Base-by-base conservation (phyloP, 2,113 vertebrate genomes). In the Nothobranchius furzeri region DNA sequence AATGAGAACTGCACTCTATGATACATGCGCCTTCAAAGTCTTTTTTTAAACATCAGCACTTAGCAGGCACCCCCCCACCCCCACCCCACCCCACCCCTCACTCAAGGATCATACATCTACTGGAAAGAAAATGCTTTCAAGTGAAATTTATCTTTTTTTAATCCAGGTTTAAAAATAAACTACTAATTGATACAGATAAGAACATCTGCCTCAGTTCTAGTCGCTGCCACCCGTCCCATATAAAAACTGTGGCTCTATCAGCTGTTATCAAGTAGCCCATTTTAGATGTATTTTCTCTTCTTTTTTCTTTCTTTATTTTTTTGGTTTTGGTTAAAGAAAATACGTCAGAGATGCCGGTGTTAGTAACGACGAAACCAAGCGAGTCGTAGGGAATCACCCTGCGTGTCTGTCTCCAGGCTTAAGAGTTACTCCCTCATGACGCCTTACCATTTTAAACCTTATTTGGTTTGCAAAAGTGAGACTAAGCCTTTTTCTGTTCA, bases 381-480 rank as follows among this genome's bases (percentile, higher is more conserved):
- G 73, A 88, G 73, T 82, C 70, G 59, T 63, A 64, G 79, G 84
- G 83, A 90, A 85, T 83, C 89, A 85, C 78, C 81, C 78, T 81
- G 83, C 75, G 45, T 90, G 85, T 88, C 92, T 88, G 81, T 90
- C 73, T 85, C 80, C 61, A 73, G 74, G 89, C 86, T 92, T 88
- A 87, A 88, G 85, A 82, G 71, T 85, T 87, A 84, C 88, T 89
- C 88, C 91, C 86, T 88, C 84, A 88, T 88, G 90, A 81, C 85
- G 80, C 84, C 77, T 82, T 84, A 88, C 82, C 87, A 88, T 90
- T 92, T 91, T 88, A 91, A 92, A 90, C 90, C 89, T 84, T 90
- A 92, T 92, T 92, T 92, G 91, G 89, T 91, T 91, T 90, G 89
- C 88, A 91, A 91, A 92, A 90, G 89, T 92, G 86, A 92, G 88